Base-by-base conservation (phyloP, 2,113 vertebrate species). In the Seriola dumerili region DNA sequence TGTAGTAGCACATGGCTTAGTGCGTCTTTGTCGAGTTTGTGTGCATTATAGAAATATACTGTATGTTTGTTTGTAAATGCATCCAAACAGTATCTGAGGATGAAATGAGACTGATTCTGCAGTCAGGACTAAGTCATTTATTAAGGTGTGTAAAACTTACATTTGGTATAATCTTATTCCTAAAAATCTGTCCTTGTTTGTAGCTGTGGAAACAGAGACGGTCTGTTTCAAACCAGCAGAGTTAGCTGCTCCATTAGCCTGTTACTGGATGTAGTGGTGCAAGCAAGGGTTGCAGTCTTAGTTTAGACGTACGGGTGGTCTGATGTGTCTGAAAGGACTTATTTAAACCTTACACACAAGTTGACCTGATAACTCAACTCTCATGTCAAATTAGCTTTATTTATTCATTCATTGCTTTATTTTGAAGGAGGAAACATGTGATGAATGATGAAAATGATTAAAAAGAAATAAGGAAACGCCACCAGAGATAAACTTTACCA, bases 201-300 rank as follows among this genome's bases (percentile, higher is more conserved):
- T 19, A 23, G 25, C 78, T 46, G 42, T 54, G 38, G 62, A 16
- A 25, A 62, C 46, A 23, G 9, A 62, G 23, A 70, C 16, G 8
- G 9, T 59, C 4, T 54, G 34, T 76, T 59, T 61, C 7, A 52
- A 68, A 81, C 42, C 69, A 48, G 79, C 23, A 32, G 29, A 34
- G 54, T 70, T 46, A 77, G 68, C 42, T 34, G 11, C 36, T 65
- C 50, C 54, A 34, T 72, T 23, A 52, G 23, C 44, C 17, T 59
- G 23, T 54, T 46, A 25, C n/a, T 52, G 25, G 25, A 59, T 64
- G 9, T 32, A 16, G 52, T 17, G 25, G 32, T 54, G 34, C 16
- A 42, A 54, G 13, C 6, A 17, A 58, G 7, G 44, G 14, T 55
- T 44, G 8, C 57, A n/a, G 50, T 52, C 6, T 52, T 52, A n/a